Conservation (phyloP, 2,888 invertebrate genomes). For the Platypus cylindrus region DNA sequence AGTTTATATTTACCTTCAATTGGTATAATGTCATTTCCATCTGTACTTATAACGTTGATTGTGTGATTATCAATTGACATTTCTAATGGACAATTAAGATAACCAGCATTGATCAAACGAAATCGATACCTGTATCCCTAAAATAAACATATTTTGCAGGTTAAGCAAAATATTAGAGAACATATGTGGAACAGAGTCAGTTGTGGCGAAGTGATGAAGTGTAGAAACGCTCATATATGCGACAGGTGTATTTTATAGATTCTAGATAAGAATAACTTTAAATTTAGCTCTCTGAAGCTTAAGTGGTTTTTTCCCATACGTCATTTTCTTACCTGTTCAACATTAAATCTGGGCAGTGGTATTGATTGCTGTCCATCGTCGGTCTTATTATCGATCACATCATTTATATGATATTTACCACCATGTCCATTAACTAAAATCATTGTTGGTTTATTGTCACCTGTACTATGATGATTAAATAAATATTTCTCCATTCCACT, state of each 20-base stretch:
- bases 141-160: too few relatives aligned
- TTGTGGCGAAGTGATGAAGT: too few relatives aligned
- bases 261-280: too few relatives aligned
- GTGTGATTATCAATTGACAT: conserved; percentile 74
- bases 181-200: too few relatives aligned
- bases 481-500: conserved; percentile 62
- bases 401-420: conserved; percentile 37
- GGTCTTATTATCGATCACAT: conserved; percentile 26
- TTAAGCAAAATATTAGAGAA: too few relatives aligned
- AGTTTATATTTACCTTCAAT: conserved; percentile 54
- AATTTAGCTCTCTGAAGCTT: too few relatives aligned
- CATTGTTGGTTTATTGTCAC: conserved; percentile 71
- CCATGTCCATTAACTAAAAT: conserved; percentile 76
- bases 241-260: too few relatives aligned
- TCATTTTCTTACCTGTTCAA: conserved; percentile 52
- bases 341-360: conserved; percentile 50
- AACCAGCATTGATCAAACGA: conserved; percentile 72
- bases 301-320: too few relatives aligned
- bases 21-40: conserved; percentile 66
- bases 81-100: conserved; percentile 77
- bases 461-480: conserved; percentile 71
- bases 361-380: too few relatives aligned
- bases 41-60: conserved; percentile 61
- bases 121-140: conserved; percentile 67
- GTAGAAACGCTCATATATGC: too few relatives aligned